Evolutionary conservation across 2,888 invertebrate genomes (phyloP), one percentile per base, ranked within the genome.

Genomic region (Pyralis farinalis): DNA sequence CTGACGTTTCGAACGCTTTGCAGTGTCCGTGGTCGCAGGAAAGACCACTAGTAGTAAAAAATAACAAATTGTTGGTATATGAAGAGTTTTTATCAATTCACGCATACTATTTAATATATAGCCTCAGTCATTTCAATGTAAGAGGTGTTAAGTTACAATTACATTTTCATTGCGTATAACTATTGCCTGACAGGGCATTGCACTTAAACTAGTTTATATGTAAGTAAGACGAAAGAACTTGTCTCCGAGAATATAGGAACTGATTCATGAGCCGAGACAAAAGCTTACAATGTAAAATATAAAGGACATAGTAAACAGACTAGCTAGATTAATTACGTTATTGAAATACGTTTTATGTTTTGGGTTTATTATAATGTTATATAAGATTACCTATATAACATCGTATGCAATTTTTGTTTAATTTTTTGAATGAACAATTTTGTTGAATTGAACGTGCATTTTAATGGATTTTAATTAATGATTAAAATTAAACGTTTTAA

Each of bases 121-220:
- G n/a, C 7, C 29, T 30, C 10, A 11, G 12, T 31, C 31, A 7
- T 12, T 31, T 31, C 7, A 31, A 31, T 12, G 8, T 31, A 10
- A 1, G 22, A 35, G 34, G 22, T 35, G 34, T 25, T 35, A 35
- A 25, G 25, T 11, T 11, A 12, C 12, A 11, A 35, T 27, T 35
- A 27, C 27, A 35, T 27, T 35, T 27, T 35, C 34, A 35, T 35
- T 35, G 27, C 34, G 25, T 22, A 22, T 7, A 37, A 25, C 20
- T 22, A 25, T 30, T 30, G 31, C 22, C 31, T 31, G 32, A 32
- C 37, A 38, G 37, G 31, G 32, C 37, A 38, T 38, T 38, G 37
- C 37, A 38, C 37, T 38, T 38, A 38, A 38, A 38, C 37, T 32
- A 32, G 37, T 38, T 38, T 32, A 38, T 38, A 38, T 38, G 32